Evolutionary conservation across 2,113 vertebrate species (phyloP).

Genomic region (Melanerpes aurifrons): DNA sequence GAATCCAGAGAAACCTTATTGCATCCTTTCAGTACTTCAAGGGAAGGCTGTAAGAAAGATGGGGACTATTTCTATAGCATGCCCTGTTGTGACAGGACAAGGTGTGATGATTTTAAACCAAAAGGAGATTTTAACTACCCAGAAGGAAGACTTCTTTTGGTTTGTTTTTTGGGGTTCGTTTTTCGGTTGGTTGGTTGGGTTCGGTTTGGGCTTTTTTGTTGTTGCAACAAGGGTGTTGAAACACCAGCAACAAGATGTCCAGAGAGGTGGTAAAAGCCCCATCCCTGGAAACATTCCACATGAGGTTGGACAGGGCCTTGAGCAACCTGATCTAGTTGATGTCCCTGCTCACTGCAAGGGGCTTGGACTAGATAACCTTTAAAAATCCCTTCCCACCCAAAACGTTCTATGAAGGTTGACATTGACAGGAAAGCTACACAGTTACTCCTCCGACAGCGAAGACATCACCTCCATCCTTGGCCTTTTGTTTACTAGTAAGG

Average conservation of each 20-base stretch:
- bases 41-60: no score
- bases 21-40: no score
- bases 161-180: no score
- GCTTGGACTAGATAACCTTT: neutral
- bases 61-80: no score
- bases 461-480: neutral
- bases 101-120: no score
- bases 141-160: no score
- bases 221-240: neutral
- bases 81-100: no score
- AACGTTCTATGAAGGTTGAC: neutral
- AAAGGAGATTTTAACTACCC: no score
- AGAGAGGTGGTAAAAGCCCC: neutral
- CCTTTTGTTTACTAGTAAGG: neutral
- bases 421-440: fast-evolving
- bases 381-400: neutral
- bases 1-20: no score
- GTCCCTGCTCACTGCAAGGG: neutral
- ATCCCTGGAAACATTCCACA: neutral
- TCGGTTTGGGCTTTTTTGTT: no score
- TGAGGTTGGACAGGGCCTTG: neutral
- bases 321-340: neutral
- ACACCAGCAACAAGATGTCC: neutral
- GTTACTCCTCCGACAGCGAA: neutral
- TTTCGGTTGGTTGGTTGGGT: no score